Conservation (phyloP, 2,797 vertebrate genomes). For the Oophaga sylvatica region DNA sequence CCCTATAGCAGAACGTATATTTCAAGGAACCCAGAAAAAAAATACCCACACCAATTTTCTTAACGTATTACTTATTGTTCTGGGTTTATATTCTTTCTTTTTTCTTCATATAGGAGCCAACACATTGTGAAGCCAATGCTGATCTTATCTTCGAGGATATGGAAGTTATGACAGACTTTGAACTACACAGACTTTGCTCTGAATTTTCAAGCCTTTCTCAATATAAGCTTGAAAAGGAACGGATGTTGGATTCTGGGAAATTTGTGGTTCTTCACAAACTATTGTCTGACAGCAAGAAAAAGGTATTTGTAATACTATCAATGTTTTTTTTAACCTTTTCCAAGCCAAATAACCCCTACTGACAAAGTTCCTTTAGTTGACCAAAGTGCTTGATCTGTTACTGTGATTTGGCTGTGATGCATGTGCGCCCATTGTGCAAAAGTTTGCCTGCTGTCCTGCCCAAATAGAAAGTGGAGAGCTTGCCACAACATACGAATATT, state of each 20-base stretch:
- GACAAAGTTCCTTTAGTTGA: no score
- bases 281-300: conserved; percentile 82
- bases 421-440: no score
- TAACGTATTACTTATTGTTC: no score
- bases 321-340: background rate
- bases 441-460: no score
- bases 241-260: conserved; percentile 93
- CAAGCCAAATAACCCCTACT: background rate
- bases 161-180: conserved; percentile 98
- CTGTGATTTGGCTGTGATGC: no score
- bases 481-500: no score
- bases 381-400: no score
- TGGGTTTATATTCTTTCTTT: background rate
- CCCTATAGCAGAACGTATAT: no score
- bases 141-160: conserved; percentile 96
- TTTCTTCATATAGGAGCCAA: conserved; percentile 82
- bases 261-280: conserved; percentile 82
- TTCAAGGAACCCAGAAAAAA: no score
- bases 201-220: conserved; percentile 82
- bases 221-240: conserved; percentile 82
- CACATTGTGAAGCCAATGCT: conserved; percentile 87
- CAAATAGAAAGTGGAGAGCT: no score
- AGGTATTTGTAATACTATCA: conserved; percentile 68
- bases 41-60: no score
- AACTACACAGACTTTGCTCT: conserved; percentile 90